Percentiles rank a stretch among this genome's conserved stretches.
Evolutionary conservation across 2,888 invertebrate genomes (phyloP).

Genomic region (Acleris sparsana): DNA sequence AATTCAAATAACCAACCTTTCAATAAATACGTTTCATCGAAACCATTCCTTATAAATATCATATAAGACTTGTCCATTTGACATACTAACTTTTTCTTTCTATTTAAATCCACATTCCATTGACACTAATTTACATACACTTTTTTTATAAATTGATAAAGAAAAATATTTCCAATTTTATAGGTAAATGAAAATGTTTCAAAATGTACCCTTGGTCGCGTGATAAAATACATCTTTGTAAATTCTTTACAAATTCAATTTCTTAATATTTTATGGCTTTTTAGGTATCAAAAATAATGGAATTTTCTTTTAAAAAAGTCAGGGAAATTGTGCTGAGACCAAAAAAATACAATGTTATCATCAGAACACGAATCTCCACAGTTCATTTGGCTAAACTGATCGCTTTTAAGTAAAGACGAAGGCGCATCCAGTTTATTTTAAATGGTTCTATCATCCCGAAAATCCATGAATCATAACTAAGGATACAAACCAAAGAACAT

Average conservation of each 20-base stretch:
- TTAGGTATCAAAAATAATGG: slow-evolving; percentile 57
- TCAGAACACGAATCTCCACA: no score
- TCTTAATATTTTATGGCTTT: slow-evolving; percentile 28
- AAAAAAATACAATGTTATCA: no score
- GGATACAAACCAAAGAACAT: no score
- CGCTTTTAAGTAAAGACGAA: no score
- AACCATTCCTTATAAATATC: not conserved
- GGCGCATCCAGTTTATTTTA: no score
- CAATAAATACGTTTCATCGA: not conserved
- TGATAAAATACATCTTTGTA: slow-evolving; percentile 1
- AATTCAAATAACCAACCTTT: slow-evolving; percentile 6
- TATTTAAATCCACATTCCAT: slow-evolving; percentile 53
- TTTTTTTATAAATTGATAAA: not conserved
- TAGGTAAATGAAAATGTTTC: not conserved
- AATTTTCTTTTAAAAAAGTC: slow-evolving; percentile 20
- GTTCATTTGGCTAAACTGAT: no score
- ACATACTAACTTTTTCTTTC: slow-evolving; percentile 23
- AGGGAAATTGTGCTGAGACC: not conserved
- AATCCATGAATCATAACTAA: no score
- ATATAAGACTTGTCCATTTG: slow-evolving; percentile 7
- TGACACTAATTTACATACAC: slow-evolving; percentile 46
- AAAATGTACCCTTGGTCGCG: slow-evolving; percentile 7
- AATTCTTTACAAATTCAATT: slow-evolving; percentile 6
- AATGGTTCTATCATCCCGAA: no score
- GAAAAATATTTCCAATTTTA: not conserved